Evolutionary conservation across 92 coral and sea anemone species (phyloP).

Genomic region (Phymanthus crucifer): DNA sequence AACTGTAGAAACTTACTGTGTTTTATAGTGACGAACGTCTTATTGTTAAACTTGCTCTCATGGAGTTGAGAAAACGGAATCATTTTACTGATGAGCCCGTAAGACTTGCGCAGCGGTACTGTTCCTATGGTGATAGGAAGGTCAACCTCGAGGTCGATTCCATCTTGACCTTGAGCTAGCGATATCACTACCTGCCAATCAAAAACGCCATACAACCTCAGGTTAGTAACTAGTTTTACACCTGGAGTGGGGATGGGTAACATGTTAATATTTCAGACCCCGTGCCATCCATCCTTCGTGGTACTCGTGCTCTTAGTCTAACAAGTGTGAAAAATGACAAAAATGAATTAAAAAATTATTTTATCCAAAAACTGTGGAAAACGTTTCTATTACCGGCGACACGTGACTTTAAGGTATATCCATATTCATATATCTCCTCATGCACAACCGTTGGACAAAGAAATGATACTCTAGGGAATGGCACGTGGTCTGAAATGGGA

Average conservation of each 20-base stretch:
- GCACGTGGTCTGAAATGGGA: too few species aligned
- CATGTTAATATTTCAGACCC: neutral
- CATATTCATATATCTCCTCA: too few species aligned
- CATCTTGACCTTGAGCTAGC: slow-evolving; percentile 48
- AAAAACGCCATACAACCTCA: neutral
- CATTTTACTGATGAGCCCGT: slow-evolving; percentile 71
- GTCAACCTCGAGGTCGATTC: slow-evolving; percentile 64
- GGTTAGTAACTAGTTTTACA: neutral
- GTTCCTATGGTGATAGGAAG: slow-evolving; percentile 78
- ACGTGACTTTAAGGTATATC: too few species aligned
- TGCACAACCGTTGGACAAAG: too few species aligned
- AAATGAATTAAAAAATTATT: too few species aligned
- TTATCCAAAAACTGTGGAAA: too few species aligned
- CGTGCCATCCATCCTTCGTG: too few species aligned
- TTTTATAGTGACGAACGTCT: slow-evolving; percentile 72
- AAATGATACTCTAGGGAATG: too few species aligned
- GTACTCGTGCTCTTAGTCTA: too few species aligned
- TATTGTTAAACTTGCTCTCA: slow-evolving; percentile 46
- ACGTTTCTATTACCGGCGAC: too few species aligned
- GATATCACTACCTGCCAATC: slow-evolving; percentile 46
- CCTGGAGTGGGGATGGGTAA: too few species aligned
- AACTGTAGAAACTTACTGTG: slow-evolving; percentile 48
- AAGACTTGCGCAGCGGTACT: slow-evolving; percentile 68
- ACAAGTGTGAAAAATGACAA: too few species aligned
- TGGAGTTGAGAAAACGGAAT: slow-evolving; percentile 54